These are phyloP conservation scores for Eutrigla gurnardus DNA, from an alignment of 2,797 vertebrate species.

Conservation along the genomic window DNA sequence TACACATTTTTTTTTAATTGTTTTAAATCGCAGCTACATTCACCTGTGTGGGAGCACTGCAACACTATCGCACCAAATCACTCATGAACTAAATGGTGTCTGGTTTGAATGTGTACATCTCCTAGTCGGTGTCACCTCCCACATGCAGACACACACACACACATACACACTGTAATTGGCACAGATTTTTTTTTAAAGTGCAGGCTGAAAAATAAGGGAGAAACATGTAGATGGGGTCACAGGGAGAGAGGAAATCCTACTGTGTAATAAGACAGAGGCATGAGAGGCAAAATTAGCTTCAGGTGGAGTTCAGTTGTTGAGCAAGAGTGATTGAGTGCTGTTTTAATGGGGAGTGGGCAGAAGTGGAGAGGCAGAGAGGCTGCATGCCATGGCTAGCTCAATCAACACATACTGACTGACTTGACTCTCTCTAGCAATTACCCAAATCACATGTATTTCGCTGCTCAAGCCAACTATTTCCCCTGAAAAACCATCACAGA, in stretches of 20 bases:
- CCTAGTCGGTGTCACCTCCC: constrained; percentile 7
- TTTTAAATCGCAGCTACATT: constrained; percentile 4
- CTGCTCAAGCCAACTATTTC: constrained; percentile 30
- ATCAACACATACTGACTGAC: constrained; percentile 56
- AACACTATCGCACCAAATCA: constrained; percentile 15
- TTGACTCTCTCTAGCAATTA: constrained; percentile 65
- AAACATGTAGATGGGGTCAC: neutral
- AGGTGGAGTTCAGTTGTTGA: constrained; percentile 60
- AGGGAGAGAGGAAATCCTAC: constrained; percentile 27
- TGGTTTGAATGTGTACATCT: constrained; percentile 29
- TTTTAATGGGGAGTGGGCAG: constrained; percentile 65
- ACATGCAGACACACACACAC: constrained; percentile 9
- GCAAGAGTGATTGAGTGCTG: constrained; percentile 62
- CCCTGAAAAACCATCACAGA: constrained; percentile 33
- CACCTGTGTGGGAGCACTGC: constrained; percentile 18
- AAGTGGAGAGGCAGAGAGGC: constrained; percentile 55
- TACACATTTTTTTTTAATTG: neutral
- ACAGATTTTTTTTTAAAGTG: constrained; percentile 25
- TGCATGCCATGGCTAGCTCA: constrained; percentile 53
- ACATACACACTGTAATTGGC: constrained; percentile 29
- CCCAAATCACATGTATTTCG: constrained; percentile 63
- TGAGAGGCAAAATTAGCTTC: constrained; percentile 55
- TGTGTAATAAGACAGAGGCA: constrained; percentile 36
- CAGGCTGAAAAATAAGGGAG: neutral
- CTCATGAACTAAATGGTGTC: constrained; percentile 8